Conservation (phyloP, 2,797 vertebrate species). For the Alosa sapidissima region DNA sequence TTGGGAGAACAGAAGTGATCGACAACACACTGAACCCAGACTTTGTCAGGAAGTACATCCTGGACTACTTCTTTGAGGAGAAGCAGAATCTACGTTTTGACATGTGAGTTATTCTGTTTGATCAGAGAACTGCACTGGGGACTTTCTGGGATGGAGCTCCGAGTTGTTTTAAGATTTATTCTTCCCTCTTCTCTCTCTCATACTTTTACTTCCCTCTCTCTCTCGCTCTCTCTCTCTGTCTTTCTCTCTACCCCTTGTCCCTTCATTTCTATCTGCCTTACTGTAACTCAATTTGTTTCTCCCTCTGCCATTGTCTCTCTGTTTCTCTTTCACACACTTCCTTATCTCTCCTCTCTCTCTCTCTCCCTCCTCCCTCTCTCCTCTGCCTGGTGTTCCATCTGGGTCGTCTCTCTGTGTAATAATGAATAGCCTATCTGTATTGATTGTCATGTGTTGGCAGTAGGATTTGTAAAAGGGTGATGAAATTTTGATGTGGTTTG, state of each 20-base stretch:
- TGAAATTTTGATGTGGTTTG: constrained; percentile 71
- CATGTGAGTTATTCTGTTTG: constrained; percentile 83
- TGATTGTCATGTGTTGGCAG: constrained; percentile 58
- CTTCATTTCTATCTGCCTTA: neutral
- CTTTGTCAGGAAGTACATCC: constrained; percentile 92
- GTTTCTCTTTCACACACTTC: constrained; percentile 29
- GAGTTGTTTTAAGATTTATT: constrained; percentile 10
- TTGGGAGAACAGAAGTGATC: constrained; percentile 93
- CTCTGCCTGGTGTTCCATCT: neutral
- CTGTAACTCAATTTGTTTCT: constrained; percentile 13
- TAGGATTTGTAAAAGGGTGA: constrained; percentile 62
- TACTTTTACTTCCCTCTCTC: neutral
- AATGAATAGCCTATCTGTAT: constrained; percentile 65
- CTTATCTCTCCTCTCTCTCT: neutral
- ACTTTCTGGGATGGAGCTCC: neutral
- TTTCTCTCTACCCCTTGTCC: constrained; percentile 14
- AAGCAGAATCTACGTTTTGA: constrained; percentile 96
- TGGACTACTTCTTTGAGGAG: constrained; percentile 97
- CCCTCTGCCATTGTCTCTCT: neutral
- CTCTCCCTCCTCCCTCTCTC: neutral
- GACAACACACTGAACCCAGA: constrained; percentile 95
- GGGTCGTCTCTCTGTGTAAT: constrained; percentile 52
- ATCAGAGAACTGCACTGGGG: constrained; percentile 34
- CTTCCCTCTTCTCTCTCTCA: constrained; percentile 12
- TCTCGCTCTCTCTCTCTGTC: constrained; percentile 29